Evolutionary conservation across 2,888 invertebrate species (phyloP).

Genomic region (Minunthozetes semirufus): DNA sequence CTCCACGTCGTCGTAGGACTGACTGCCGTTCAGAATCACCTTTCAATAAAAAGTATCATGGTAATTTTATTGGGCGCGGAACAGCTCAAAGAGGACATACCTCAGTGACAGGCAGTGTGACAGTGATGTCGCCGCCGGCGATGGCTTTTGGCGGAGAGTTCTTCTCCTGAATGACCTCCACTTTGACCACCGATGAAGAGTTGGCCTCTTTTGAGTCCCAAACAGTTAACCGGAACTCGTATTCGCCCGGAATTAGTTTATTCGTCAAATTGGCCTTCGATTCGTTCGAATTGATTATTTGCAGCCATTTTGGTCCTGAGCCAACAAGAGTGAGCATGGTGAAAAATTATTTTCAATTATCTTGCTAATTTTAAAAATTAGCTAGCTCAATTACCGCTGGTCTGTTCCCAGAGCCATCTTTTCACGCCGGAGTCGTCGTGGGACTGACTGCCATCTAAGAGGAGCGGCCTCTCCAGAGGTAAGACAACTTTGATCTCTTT

Average conservation of each 20-base stretch:
- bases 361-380: too few relatives aligned
- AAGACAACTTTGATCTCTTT: constrained; percentile 59
- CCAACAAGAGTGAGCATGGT: constrained; percentile 29
- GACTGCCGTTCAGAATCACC: constrained; percentile 72
- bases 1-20: constrained; percentile 76
- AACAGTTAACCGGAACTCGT: constrained; percentile 71
- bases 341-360: neutral
- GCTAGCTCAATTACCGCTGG: too few relatives aligned
- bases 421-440: constrained; percentile 73
- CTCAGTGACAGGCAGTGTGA: constrained; percentile 66
- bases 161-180: constrained; percentile 78
- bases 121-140: constrained; percentile 74
- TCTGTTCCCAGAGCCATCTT: constrained; percentile 73
- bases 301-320: constrained; percentile 53
- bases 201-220: constrained; percentile 73
- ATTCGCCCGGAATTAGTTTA: constrained; percentile 60
- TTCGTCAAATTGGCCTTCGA: constrained; percentile 36
- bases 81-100: neutral
- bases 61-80: too few relatives aligned
- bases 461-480: constrained; percentile 66
- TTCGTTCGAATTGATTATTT: constrained; percentile 40
- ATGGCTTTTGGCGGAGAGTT: constrained; percentile 82
- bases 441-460: constrained; percentile 68
- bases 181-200: constrained; percentile 63
- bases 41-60: neutral